Percentiles rank a stretch among this genome's conserved stretches.
These are phyloP conservation scores for Linyphia triangularis DNA, from an alignment of 2,888 invertebrate species.

Conservation along the genomic window DNA sequence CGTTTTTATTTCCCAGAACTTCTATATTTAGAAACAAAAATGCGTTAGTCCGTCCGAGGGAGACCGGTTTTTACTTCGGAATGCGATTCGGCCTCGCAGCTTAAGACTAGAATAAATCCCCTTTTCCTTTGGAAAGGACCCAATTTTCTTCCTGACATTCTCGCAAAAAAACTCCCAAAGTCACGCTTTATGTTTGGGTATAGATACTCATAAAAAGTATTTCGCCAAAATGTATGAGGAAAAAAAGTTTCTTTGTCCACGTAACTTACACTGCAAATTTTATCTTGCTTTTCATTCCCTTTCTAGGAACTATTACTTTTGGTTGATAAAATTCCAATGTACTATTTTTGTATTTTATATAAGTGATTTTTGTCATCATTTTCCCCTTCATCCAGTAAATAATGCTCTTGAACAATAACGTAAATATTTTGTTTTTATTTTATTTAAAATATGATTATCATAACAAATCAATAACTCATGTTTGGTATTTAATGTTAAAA, in stretches of 20 bases:
- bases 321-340: background rate
- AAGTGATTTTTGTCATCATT: background rate
- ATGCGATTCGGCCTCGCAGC: slow-evolving; percentile 19
- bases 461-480: no score
- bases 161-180: background rate
- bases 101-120: background rate
- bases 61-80: slow-evolving; percentile 13
- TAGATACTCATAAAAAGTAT: background rate
- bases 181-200: background rate
- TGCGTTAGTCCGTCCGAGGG: background rate
- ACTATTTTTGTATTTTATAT: background rate
- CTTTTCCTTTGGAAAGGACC: slow-evolving; percentile 8
- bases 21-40: background rate
- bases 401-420: no score
- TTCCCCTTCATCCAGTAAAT: no score
- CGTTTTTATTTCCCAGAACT: background rate
- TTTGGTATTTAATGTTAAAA: no score
- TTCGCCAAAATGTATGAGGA: background rate
- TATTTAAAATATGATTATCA: no score
- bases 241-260: background rate
- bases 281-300: background rate
- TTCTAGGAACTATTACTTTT: background rate
- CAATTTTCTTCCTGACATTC: slow-evolving; percentile 4
- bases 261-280: background rate
- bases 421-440: no score